Evolutionary conservation across 2,113 vertebrate genomes (phyloP).

Genomic region (Pseudopodoces humilis): DNA sequence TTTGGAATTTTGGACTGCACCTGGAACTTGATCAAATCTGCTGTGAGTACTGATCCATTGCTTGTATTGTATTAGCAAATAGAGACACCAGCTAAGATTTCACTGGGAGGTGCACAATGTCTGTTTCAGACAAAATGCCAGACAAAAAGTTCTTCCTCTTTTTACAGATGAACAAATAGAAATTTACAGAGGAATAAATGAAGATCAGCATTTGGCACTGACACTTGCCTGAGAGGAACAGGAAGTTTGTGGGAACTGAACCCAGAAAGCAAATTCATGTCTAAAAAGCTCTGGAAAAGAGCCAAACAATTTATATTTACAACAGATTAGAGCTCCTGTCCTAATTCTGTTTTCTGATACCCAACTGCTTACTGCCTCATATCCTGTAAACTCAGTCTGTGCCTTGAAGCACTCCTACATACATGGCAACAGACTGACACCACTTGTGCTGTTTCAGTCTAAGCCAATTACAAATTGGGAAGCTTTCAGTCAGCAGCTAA

Average conservation of each 20-base stretch:
- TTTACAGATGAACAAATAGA: not conserved
- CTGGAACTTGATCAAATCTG: not conserved
- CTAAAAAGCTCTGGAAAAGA: not conserved
- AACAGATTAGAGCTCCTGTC: slow-evolving; percentile 1
- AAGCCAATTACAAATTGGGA: not conserved
- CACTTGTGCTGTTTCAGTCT: not conserved
- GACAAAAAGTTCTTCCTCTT: not conserved
- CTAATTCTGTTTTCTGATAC: slow-evolving; percentile 34
- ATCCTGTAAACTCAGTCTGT: slow-evolving; percentile 42
- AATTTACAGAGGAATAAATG: not conserved
- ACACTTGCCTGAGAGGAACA: not conserved
- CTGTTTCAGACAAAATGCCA: not conserved
- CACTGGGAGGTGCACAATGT: rapidly evolving
- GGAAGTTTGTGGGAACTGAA: slow-evolving; percentile 4
- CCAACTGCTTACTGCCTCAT: not conserved
- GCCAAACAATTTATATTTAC: not conserved
- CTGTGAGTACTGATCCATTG: not conserved
- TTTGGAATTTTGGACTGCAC: not conserved
- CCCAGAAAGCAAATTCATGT: not conserved
- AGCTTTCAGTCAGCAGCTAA: slow-evolving; percentile 54
- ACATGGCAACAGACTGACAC: not conserved
- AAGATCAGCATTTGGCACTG: not conserved
- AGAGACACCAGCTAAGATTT: not conserved
- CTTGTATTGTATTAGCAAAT: not conserved
- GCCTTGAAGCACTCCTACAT: slow-evolving; percentile 30